Percentiles rank a stretch among this genome's conserved stretches.
These are phyloP conservation scores for Toxotes jaculatrix DNA, from an alignment of 2,113 vertebrate genomes.

Conservation along the genomic window DNA sequence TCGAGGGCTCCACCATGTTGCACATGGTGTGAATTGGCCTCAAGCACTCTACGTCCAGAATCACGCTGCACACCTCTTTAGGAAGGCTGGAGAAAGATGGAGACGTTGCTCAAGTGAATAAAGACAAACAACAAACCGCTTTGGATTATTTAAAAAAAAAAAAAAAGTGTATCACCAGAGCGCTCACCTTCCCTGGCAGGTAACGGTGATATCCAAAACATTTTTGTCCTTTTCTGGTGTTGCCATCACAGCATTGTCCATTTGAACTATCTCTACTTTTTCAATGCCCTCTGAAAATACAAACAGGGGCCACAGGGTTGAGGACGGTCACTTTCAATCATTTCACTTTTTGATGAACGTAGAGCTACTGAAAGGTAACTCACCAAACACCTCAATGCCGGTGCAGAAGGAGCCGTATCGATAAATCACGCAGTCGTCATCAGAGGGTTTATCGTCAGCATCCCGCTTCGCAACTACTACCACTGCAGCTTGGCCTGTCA, in stretches of 20 bases:
- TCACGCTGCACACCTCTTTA: conserved; percentile 90
- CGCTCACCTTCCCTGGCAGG: conserved; percentile 92
- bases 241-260: conserved; percentile 76
- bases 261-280: conserved; percentile 90
- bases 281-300: conserved; percentile 90
- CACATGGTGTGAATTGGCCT: conserved; percentile 85
- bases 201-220: conserved; percentile 90
- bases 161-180: neutral
- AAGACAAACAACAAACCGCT: neutral
- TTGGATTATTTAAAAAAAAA: too few relatives aligned
- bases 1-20: conserved; percentile 83
- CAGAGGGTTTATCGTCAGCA: conserved; percentile 56
- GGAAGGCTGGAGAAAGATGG: conserved; percentile 77
- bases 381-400: conserved; percentile 89
- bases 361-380: conserved; percentile 65
- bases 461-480: conserved; percentile 84
- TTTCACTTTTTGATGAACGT: neutral
- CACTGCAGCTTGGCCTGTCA: conserved; percentile 53
- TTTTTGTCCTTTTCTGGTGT: conserved; percentile 70
- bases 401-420: conserved; percentile 93
- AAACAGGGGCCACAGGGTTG: neutral
- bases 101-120: neutral
- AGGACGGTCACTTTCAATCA: neutral
- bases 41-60: conserved; percentile 89
- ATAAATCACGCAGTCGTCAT: conserved; percentile 88